phyloP scores from a whole-genome alignment of 2,888 invertebrate genomes.

The Clepsis dumicolana region DNA sequence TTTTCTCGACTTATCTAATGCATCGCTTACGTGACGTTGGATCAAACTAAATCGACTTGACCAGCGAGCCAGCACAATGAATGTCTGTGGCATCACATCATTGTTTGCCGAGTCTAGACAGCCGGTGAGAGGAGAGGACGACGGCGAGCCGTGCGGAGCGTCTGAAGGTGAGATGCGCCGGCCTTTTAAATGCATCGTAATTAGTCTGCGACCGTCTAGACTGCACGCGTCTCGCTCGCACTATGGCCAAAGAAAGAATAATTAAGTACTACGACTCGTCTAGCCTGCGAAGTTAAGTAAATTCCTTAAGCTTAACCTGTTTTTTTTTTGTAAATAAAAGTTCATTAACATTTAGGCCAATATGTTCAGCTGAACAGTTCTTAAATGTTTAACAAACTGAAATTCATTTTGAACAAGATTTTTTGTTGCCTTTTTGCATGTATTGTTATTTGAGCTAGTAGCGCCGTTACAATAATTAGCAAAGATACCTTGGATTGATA shows the following conservation, averaged over 20 bases:
- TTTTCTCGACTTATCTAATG: constrained; percentile 14
- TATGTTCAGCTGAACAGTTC: neutral
- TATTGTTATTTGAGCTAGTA: no score
- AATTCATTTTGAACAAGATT: neutral
- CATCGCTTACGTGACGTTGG: constrained; percentile 20
- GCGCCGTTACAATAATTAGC: no score
- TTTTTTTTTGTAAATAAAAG: neutral
- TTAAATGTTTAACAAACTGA: neutral
- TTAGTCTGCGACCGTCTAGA: constrained; percentile 48
- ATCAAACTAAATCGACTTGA: constrained; percentile 32
- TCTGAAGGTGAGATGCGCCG: constrained; percentile 74
- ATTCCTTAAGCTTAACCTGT: constrained; percentile 7
- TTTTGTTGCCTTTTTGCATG: no score
- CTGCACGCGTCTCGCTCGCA: constrained; percentile 41
- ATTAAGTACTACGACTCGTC: constrained; percentile 39
- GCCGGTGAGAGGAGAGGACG: constrained; percentile 63
- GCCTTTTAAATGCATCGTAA: constrained; percentile 71
- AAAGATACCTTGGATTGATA: neutral
- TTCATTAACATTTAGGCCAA: neutral
- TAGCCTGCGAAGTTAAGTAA: constrained; percentile 30
- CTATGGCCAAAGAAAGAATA: constrained; percentile 42
- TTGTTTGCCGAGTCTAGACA: constrained; percentile 75
- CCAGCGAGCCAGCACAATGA: constrained; percentile 34
- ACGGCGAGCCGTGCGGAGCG: constrained; percentile 67
- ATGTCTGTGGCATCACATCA: constrained; percentile 49